These are phyloP conservation scores for Luehdorfia chinensis DNA, from an alignment of 1,140 invertebrate genomes.

Conservation along the genomic window DNA sequence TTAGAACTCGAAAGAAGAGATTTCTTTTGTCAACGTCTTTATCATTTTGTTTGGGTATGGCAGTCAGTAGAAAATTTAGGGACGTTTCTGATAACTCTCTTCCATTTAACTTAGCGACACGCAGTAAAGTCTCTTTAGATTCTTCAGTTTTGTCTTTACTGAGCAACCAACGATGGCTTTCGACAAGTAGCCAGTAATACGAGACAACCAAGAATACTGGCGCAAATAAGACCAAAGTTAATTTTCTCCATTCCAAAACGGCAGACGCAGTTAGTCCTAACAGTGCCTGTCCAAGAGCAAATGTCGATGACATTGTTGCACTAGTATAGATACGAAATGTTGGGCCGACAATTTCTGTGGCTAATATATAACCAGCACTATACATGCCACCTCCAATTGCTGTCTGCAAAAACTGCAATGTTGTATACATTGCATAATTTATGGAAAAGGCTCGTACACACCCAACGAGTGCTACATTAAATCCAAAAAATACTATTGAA, in stretches of 20 bases:
- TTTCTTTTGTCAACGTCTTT: constrained; percentile 23
- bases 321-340: constrained; percentile 84
- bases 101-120: constrained; percentile 82
- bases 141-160: constrained; percentile 83
- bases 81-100: constrained; percentile 74
- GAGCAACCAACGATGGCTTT: constrained; percentile 86
- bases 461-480: constrained; percentile 52
- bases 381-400: constrained; percentile 61
- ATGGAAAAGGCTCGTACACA: constrained; percentile 53
- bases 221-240: constrained; percentile 82
- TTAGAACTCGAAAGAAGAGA: constrained; percentile 72
- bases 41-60: constrained; percentile 39
- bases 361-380: constrained; percentile 72
- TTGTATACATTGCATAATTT: constrained; percentile 59
- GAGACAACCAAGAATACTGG: constrained; percentile 81
- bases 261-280: constrained; percentile 83
- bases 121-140: constrained; percentile 78
- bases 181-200: constrained; percentile 80
- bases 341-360: constrained; percentile 87
- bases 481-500: constrained; percentile 56
- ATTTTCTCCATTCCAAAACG: constrained; percentile 82
- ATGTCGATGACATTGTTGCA: constrained; percentile 83
- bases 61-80: constrained; percentile 67
- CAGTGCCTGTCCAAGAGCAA: constrained; percentile 84
- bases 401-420: constrained; percentile 57